Base-by-base conservation (phyloP, 2,113 vertebrate genomes). In the Neogobius melanostomus region DNA sequence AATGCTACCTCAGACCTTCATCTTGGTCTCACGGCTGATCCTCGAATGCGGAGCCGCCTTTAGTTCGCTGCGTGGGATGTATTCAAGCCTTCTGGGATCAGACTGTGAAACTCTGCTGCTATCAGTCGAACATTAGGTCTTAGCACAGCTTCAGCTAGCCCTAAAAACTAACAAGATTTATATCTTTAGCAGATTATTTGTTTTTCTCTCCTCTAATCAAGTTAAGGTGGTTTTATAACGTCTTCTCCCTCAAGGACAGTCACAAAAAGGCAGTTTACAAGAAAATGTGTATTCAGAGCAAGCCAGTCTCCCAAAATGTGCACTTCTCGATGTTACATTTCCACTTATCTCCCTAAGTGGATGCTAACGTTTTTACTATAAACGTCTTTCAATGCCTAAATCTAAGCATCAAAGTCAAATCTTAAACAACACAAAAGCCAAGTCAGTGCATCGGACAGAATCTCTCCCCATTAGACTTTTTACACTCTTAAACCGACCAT, bases 101-200 rank as follows among this genome's bases (percentile, higher is more conserved):
- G 87, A 84, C 82, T 81, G 83, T 87, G 84, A 88, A 88, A 87
- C 88, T 80, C 85, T 81, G 88, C 90, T 90, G 88, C 87, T 88
- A 84, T 84, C 79, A 75, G 71, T 82, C 68, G 54, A 75, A 79
- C 54, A 67, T 62, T 71, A 77, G 59, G 78, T 84, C 76, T 64
- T 82, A 61, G 44, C 68, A 52, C 69, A 68, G 82, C 76, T 77
- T 75, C 60, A 86, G 80, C 74, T 74, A 68, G 69, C 68, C 56
- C 68, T 66, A 46, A 56, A 21, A 69, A 71, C 82, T 81, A 75
- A 87, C 49, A 9, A 8, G 57, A 52, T 81, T 84, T 69, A 81
- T 81, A 51, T 68, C 80, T 68, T 72, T 62, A 72, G 85, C 80
- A 80, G 62, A 68, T 81, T 75, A 64, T 73, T 45, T 63, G 50